Percentiles rank a stretch among this genome's conserved stretches.
Evolutionary conservation across 2,888 invertebrate genomes (phyloP).

Genomic region (Xylota sylvarum): DNA sequence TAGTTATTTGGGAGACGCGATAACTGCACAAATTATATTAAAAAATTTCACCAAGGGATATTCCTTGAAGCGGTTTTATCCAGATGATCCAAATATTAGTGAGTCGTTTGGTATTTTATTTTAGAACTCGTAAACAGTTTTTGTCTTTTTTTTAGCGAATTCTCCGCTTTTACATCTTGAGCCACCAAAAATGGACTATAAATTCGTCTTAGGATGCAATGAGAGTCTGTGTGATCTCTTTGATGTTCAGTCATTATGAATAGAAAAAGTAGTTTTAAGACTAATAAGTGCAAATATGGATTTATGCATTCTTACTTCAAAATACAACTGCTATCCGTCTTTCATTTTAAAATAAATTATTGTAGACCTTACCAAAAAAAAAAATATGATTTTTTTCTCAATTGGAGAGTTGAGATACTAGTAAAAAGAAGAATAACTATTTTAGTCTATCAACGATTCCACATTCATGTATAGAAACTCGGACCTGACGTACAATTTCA

Average conservation of each 20-base stretch:
- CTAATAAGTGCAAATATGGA: conserved; percentile 45
- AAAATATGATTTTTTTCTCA: too few species aligned
- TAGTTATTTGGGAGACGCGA: conserved; percentile 80
- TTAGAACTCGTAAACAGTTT: background rate
- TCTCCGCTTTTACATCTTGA: conserved; percentile 82
- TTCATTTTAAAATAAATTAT: conserved; percentile 47
- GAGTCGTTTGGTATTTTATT: conserved; percentile 33
- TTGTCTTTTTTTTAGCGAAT: conserved; percentile 80
- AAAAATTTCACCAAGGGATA: conserved; percentile 81
- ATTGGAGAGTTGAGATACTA: too few species aligned
- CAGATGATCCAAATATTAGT: conserved; percentile 83
- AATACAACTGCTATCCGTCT: background rate
- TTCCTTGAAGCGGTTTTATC: conserved; percentile 82
- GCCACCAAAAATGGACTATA: conserved; percentile 83
- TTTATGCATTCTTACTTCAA: background rate
- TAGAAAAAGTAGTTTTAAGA: background rate
- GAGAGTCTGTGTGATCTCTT: conserved; percentile 84
- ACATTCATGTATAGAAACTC: too few species aligned
- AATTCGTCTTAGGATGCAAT: conserved; percentile 81
- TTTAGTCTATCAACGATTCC: too few species aligned
- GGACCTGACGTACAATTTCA: too few species aligned
- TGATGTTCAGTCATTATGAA: conserved; percentile 82
- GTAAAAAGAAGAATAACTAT: too few species aligned
- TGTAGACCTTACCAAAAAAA: background rate
- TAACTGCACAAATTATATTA: conserved; percentile 83